phyloP scores from a whole-genome alignment of 2,888 invertebrate genomes.

The Sarcophaga caerulescens region DNA sequence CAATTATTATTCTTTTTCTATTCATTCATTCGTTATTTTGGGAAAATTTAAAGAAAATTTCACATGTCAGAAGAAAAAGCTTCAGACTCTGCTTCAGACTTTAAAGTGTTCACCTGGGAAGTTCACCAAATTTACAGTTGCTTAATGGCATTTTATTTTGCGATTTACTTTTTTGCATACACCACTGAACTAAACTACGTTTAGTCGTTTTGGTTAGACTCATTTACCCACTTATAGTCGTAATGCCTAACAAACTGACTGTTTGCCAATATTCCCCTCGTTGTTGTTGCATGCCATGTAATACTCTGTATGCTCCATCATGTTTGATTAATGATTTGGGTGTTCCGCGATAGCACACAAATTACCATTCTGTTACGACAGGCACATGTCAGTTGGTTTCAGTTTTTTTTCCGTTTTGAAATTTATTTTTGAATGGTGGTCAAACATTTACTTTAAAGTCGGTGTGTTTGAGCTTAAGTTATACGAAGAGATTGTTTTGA shows the following conservation, averaged over 20 bases:
- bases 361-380: constrained; percentile 76
- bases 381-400: constrained; percentile 74
- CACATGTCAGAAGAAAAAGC: background rate
- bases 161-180: background rate
- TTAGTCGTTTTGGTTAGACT: constrained; percentile 8
- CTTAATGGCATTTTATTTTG: constrained; percentile 28
- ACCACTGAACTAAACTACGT: background rate
- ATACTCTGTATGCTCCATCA: constrained; percentile 66
- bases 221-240: constrained; percentile 29
- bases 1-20: background rate
- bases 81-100: background rate
- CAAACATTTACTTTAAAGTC: constrained; percentile 39
- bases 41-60: background rate
- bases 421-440: constrained; percentile 39
- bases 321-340: constrained; percentile 75
- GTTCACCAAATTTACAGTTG: constrained; percentile 40
- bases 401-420: constrained; percentile 23
- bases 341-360: constrained; percentile 74
- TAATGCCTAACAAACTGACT: constrained; percentile 4
- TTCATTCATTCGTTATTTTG: background rate
- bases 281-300: constrained; percentile 2
- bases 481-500: background rate
- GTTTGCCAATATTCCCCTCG: background rate
- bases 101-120: constrained; percentile 24
- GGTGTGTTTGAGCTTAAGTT: background rate